These are phyloP conservation scores for Portunus trituberculatus DNA, from an alignment of 1,140 invertebrate species.

Conservation along the genomic window DNA sequence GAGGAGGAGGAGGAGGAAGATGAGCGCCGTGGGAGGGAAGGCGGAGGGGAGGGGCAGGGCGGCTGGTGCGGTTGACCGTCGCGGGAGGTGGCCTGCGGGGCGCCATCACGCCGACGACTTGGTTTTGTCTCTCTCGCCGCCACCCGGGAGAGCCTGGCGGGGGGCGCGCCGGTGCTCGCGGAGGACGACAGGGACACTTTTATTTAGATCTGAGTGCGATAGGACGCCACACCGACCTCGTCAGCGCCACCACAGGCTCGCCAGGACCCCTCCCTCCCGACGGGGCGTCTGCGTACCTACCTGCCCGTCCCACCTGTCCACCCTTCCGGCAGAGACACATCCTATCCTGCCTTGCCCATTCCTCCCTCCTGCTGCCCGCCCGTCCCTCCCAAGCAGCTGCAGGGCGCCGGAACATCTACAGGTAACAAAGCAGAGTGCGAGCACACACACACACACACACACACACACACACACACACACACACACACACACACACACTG, in stretches of 20 bases:
- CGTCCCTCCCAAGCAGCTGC: neutral
- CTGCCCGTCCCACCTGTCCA: neutral
- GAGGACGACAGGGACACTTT: neutral
- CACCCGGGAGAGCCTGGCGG: slow-evolving; percentile 71
- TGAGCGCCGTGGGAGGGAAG: slow-evolving; percentile 31
- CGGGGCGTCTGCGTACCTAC: neutral
- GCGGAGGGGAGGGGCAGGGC: neutral
- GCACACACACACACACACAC: neutral
- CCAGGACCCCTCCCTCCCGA: neutral
- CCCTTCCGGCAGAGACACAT: neutral
- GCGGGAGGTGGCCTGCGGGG: slow-evolving; percentile 24
- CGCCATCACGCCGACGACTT: slow-evolving; percentile 58
- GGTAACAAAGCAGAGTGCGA: too few species aligned
- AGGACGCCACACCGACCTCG: neutral
- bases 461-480: slow-evolving; percentile 22
- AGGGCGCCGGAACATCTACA: too few species aligned
- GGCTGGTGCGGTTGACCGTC: slow-evolving; percentile 63
- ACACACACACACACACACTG: neutral
- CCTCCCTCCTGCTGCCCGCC: neutral
- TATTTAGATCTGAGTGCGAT: slow-evolving; percentile 13
- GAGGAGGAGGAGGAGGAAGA: neutral
- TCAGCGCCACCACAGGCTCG: slow-evolving; percentile 30
- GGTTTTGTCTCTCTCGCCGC: slow-evolving; percentile 69
- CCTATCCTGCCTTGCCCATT: neutral
- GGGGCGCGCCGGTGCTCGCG: slow-evolving; percentile 16